Base-by-base conservation (phyloP, 2,113 vertebrate genomes). In the Gallinago media region DNA sequence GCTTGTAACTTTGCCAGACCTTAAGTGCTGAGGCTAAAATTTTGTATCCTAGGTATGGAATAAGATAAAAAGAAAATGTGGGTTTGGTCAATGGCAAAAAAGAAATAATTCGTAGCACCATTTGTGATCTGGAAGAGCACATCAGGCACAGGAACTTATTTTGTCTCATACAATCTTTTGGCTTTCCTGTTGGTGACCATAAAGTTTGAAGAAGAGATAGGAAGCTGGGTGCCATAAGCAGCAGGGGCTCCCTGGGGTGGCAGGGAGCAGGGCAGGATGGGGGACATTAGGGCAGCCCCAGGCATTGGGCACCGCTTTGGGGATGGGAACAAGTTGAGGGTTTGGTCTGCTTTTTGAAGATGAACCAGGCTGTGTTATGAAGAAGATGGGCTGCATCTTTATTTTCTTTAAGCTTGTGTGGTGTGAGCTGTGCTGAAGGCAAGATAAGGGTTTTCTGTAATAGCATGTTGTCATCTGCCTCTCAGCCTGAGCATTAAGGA, bases 291-390 rank as follows among this genome's bases (percentile, higher is more conserved):
- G 20, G 15, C 40, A 81, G 47, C 52, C 29, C 16, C 26, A 14
- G 27, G 29, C n/a, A 25, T 38, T 0, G 0, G 31, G 15, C 5
- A 12, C 7, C 34, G 92, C 27, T 49, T 38, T 47, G 36, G 22
- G 21, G 2, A 26, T 27, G 20, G 17, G 52, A 11, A 20, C 22
- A 31, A 29, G 32, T 23, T 79, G 42, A 83, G 21, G 22, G 9
- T 79, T 88, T 89, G 27, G 2, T 59, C 67, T 76, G 32, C 12
- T 76, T 79, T 76, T 40, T 86, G 80, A 67, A 58, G 58, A 21
- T 76, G 22, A 21, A 25, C 29, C 9, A n/a, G 42, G 2, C 63
- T 61, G 19, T 1, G 0, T 87, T 87, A 42, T 16, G 44, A 68
- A 67, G 46, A 82, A 49, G 23, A 40, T 38, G 31, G n/a, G 26